Conservation (phyloP, 2,797 vertebrate species). For the Phrynocephalus forsythii region DNA sequence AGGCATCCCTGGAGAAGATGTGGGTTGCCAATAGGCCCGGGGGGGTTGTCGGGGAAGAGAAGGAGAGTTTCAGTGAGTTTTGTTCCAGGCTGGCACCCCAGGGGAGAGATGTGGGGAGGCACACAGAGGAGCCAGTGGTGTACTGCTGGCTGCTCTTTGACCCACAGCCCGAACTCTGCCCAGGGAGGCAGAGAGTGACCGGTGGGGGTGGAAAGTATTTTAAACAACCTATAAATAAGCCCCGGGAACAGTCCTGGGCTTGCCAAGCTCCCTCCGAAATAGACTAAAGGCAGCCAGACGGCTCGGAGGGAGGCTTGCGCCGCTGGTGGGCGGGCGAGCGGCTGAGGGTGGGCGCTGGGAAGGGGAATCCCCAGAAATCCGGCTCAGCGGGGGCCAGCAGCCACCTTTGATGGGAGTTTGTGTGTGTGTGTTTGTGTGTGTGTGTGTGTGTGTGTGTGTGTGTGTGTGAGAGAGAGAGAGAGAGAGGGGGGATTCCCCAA, state of each 20-base stretch:
- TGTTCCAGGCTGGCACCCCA: background rate
- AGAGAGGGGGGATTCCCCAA: too few relatives aligned
- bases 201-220: background rate
- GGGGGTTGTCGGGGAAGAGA: too few relatives aligned
- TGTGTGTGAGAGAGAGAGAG: too few relatives aligned
- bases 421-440: too few relatives aligned
- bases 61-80: too few relatives aligned
- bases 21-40: too few relatives aligned
- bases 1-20: background rate
- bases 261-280: background rate
- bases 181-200: background rate
- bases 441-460: too few relatives aligned
- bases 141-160: background rate
- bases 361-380: background rate
- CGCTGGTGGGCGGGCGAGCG: background rate
- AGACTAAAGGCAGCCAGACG: background rate
- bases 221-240: slow-evolving; percentile 22
- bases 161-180: background rate
- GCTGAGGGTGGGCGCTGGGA: background rate
- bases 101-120: background rate
- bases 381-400: too few relatives aligned
- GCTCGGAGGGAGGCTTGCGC: too few relatives aligned
- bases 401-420: too few relatives aligned
- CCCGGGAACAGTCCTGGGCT: too few relatives aligned
- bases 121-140: background rate